Base-by-base conservation (phyloP, 1,140 invertebrate genomes). In the Eubasilissa regina region DNA sequence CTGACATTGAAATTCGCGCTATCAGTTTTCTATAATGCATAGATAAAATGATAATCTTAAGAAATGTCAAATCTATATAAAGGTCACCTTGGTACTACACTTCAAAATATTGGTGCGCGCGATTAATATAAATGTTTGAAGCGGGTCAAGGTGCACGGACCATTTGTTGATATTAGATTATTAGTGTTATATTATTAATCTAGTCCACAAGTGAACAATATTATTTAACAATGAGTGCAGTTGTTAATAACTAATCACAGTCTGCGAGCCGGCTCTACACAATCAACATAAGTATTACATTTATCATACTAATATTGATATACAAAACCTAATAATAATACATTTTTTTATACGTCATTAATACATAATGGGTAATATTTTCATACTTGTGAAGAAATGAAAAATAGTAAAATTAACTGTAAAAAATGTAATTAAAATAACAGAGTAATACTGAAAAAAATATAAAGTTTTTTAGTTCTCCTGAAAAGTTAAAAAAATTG, bases 41-140 rank as follows among this genome's bases (percentile, higher is more conserved):
- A 64, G 60, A 64, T 64, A 35, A 64, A n/a, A 43, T 13, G 25
- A 35, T 35, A 35, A 3, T 70, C 48, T 70, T 68, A 68, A 4
- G 64, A 56, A 74, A 55, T 15, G 70, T 74, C 70, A 74, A 74
- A 56, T 74, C 17, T 8, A 55, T 44, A 35, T 44, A 43, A 56
- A 74, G 70, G 70, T 74, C 70, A 74, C 70, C 70, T 74, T 74
- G 70, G 56, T n/a, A 19, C 21, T 56, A 56, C 70, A 60, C 10
- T 74, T 70, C 47, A 70, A 70, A 70, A 70, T 48, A 70, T 19
- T 21, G 13, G 47, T 48, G 66, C 66, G 6, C 66, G 66, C 66
- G 45, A 13, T 51, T 51, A 48, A 70, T 70, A 70, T 70, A 70
- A 70, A 70, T 43, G 15, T 15, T 44, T 15, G 43, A 45, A 43